Percentiles rank a stretch among this genome's conserved stretches.
phyloP scores from a whole-genome alignment of 2,888 invertebrate species.

The Trissolcus japonicus region DNA sequence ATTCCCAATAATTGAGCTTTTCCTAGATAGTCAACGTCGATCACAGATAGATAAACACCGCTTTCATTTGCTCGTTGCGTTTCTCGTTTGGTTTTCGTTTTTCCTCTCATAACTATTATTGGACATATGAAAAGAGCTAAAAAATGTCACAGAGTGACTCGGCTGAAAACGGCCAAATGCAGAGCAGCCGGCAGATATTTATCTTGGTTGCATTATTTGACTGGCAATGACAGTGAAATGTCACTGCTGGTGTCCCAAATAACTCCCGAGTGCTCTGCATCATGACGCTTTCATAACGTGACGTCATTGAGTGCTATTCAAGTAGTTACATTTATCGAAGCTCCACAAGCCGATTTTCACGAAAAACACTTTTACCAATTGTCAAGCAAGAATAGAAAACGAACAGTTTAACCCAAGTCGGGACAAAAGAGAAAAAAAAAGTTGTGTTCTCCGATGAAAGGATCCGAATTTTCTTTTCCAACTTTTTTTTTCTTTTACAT shows the following conservation, averaged over 20 bases:
- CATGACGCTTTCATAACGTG: slow-evolving; percentile 50
- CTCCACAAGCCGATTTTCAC: slow-evolving; percentile 1
- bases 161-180: slow-evolving; percentile 1
- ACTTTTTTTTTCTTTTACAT: too few relatives aligned
- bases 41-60: too few relatives aligned
- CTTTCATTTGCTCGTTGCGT: too few relatives aligned
- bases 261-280: slow-evolving; percentile 42
- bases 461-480: too few relatives aligned
- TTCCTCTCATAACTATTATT: too few relatives aligned
- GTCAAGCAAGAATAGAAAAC: background rate
- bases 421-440: too few relatives aligned
- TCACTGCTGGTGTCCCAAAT: slow-evolving; percentile 50
- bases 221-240: slow-evolving; percentile 57
- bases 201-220: slow-evolving; percentile 35
- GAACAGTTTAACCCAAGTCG: too few relatives aligned
- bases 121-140: slow-evolving; percentile 4
- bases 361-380: background rate
- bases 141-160: slow-evolving; percentile 8
- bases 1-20: too few relatives aligned
- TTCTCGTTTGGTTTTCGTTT: too few relatives aligned
- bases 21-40: too few relatives aligned
- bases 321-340: slow-evolving; percentile 16
- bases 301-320: slow-evolving; percentile 37
- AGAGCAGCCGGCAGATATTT: slow-evolving; percentile 13
- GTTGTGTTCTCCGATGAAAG: too few relatives aligned